Evolutionary conservation across 1,140 invertebrate species (phyloP), one percentile per base, ranked within the genome.

Genomic region (Drosophila sucinea): DNA sequence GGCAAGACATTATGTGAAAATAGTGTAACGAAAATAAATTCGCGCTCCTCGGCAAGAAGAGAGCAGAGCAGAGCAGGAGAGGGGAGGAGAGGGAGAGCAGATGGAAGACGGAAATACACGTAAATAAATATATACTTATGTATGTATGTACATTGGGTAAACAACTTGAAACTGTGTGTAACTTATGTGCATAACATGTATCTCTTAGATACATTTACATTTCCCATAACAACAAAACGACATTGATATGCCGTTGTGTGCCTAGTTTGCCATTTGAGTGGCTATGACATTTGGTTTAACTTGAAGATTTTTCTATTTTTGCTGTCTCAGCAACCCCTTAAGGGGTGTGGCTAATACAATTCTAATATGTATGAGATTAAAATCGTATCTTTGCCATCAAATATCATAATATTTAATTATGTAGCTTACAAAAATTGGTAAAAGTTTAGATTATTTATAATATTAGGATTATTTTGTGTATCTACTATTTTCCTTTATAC

Each of bases 1-100:
- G 38, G 25, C 60, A 63, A 47, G 23, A 63, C 60, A 63, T 63
- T 63, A 63, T 47, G 60, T 63, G 40, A 63, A 63, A 63, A 63
- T 47, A 63, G 38, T 63, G 60, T 41, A 40, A 41, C 29, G 40
- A 62, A 62, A 62, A 51, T 51, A 51, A 51, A 51, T 51, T 51
- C 44, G 44, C 44, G 23, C 3, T 51, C 23, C 44, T 51, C 44
- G 25, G 23, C 23, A 51, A 41, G 40, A n/a, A 17, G 8, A 38
- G 1, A 38, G 4, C 35, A 38, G 6, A 38, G 6, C 35, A 4
- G 8, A 38, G 44, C 3, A 51, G 10, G n/a, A 17, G 55, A 25
- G n/a, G 23, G 17, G 8, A 7, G 10, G 30, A n/a, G 2, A 56
- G 11, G 5, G 29, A 17, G 55, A 57, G 1, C 33, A n/a, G 8